A percentile compares a stretch with the other conserved stretches of the same genome.
Conservation (phyloP, 2,113 vertebrate species). For the Mesitornis unicolor region DNA sequence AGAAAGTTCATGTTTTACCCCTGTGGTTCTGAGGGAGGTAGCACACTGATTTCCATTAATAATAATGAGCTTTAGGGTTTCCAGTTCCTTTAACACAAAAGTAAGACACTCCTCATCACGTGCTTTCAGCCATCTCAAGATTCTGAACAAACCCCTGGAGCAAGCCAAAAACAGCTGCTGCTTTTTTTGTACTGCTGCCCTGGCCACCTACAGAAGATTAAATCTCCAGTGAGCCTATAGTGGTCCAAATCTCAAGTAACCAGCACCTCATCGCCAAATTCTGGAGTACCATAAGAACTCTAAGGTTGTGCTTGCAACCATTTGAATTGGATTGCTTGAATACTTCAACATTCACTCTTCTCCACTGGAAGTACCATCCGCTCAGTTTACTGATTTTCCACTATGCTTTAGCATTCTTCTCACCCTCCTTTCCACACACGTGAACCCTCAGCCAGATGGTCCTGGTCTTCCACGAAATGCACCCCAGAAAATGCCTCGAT, state of each 20-base stretch:
- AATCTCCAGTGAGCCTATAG: neutral
- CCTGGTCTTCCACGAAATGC: neutral
- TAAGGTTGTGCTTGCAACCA: neutral
- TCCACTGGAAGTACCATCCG: neutral
- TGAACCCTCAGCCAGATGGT: neutral
- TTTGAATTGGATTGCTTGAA: neutral
- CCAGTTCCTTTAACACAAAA: neutral
- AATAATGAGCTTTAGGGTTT: neutral
- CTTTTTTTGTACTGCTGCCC: neutral
- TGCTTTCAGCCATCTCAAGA: neutral
- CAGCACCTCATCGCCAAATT: neutral
- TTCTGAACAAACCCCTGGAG: neutral
- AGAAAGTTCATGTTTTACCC: neutral
- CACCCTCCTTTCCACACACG: neutral
- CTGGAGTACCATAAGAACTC: neutral
- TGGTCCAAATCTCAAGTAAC: too few relatives aligned
- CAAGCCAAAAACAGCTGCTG: neutral
- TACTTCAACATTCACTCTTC: neutral
- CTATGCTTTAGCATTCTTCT: neutral
- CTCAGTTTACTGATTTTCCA: neutral
- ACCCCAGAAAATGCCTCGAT: neutral
- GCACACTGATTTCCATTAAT: neutral
- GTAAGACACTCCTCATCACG: accelerated
- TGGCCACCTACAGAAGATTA: neutral
- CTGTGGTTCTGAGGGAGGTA: neutral